Percentiles rank a stretch among this genome's conserved stretches.
phyloP scores from a whole-genome alignment of 1,140 invertebrate species.

The Mya arenaria region DNA sequence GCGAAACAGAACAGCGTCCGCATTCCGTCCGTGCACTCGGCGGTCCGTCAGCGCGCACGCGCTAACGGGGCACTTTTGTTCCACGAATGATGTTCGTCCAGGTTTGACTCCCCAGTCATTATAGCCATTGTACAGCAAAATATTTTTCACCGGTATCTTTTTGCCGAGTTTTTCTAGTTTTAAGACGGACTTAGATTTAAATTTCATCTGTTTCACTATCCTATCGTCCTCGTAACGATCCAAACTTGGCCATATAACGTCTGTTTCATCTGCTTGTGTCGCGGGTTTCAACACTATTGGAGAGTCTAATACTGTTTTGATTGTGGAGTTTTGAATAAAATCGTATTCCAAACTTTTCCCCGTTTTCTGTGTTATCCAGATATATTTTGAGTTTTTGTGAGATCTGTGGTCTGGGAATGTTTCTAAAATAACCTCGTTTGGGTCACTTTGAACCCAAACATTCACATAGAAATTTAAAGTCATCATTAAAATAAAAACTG shows the following conservation, averaged over 20 bases:
- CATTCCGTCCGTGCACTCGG: constrained; percentile 16
- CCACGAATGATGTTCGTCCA: constrained; percentile 51
- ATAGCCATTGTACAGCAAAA: constrained; percentile 61
- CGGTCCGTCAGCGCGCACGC: constrained; percentile 56
- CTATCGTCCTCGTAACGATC: constrained; percentile 41
- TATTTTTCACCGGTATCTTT: constrained; percentile 44
- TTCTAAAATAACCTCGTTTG: constrained; percentile 17
- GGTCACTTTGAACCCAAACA: background rate
- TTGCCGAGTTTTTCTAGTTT: background rate
- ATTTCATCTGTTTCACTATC: constrained; percentile 43
- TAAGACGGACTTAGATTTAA: constrained; percentile 10
- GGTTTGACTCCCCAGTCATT: constrained; percentile 42
- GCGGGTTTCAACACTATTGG: background rate
- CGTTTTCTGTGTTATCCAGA: background rate
- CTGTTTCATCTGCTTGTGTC: background rate
- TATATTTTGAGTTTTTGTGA: background rate
- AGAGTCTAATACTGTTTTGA: background rate
- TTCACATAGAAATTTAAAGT: constrained; percentile 40
- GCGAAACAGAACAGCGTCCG: constrained; percentile 63
- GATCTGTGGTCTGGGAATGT: background rate
- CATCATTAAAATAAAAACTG: constrained; percentile 1
- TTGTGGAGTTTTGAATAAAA: background rate
- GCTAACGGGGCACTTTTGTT: constrained; percentile 64
- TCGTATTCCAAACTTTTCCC: background rate
- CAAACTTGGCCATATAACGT: constrained; percentile 31